These are phyloP conservation scores for Hoplostethus mediterraneus DNA, from an alignment of 2,797 vertebrate species.

Conservation along the genomic window DNA sequence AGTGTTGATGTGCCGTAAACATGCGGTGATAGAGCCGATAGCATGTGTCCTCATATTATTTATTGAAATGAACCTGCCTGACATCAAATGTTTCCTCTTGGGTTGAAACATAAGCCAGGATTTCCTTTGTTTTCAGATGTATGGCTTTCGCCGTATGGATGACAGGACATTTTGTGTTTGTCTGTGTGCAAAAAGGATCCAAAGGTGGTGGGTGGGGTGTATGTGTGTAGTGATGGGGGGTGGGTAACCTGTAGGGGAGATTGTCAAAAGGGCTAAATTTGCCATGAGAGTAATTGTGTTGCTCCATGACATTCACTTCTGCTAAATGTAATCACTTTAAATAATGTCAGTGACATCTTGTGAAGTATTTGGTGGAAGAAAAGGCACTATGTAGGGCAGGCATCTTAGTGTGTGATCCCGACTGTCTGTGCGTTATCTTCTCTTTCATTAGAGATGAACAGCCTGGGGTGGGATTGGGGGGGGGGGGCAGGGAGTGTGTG, in stretches of 20 bases:
- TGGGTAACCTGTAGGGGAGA: slow-evolving; percentile 71
- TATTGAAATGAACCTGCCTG: slow-evolving; percentile 56
- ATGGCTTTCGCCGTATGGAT: slow-evolving; percentile 57
- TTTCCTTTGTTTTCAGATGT: slow-evolving; percentile 69
- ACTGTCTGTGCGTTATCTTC: slow-evolving; percentile 82
- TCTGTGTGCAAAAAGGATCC: slow-evolving; percentile 35
- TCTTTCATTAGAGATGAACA: slow-evolving; percentile 91
- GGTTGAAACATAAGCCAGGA: slow-evolving; percentile 73
- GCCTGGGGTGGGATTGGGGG: slow-evolving; percentile 85
- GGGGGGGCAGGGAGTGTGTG: slow-evolving; percentile 25
- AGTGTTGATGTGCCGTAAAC: slow-evolving; percentile 30
- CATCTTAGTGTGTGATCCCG: slow-evolving; percentile 83
- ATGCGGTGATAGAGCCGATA: slow-evolving; percentile 4
- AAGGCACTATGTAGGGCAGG: slow-evolving; percentile 81
- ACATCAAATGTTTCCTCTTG: slow-evolving; percentile 71
- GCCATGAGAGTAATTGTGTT: slow-evolving; percentile 78
- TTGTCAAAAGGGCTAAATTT: slow-evolving; percentile 79
- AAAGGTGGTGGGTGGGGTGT: slow-evolving; percentile 10
- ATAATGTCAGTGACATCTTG: slow-evolving; percentile 83
- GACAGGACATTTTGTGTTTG: slow-evolving; percentile 58
- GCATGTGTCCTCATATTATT: slow-evolving; percentile 13
- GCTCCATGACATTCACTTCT: slow-evolving; percentile 79
- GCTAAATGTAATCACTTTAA: slow-evolving; percentile 86
- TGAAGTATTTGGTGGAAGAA: slow-evolving; percentile 81
- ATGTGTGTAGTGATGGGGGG: slow-evolving; percentile 12